Evolutionary conservation across 2,113 vertebrate genomes (phyloP).

Genomic region (Seriola quinqueradiata): DNA sequence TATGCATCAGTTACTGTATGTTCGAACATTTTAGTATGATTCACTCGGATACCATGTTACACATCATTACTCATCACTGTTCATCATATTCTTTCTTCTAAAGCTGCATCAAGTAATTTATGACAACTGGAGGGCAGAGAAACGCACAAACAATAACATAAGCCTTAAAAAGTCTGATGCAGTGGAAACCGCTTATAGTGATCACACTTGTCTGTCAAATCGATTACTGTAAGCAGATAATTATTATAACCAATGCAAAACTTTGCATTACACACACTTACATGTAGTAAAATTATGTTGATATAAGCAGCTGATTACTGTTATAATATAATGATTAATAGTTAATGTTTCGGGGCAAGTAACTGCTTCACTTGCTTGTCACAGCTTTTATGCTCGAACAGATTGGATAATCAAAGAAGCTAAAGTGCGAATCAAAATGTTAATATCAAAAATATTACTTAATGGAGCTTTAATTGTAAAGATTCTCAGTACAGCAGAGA

Average conservation of each 20-base stretch:
- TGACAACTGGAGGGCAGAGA: slow-evolving; percentile 10
- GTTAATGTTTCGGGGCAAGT: no score
- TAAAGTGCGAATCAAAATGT: neutral
- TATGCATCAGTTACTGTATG: neutral
- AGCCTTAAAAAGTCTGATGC: neutral
- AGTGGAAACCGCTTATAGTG: no score
- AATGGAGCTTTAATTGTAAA: neutral
- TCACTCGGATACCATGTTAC: neutral
- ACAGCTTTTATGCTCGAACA: neutral
- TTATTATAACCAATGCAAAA: no score
- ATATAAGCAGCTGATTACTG: no score
- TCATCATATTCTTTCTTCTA: neutral
- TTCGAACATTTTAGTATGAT: neutral
- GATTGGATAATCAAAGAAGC: neutral
- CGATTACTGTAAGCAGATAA: no score
- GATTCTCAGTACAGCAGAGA: neutral
- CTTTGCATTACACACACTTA: no score
- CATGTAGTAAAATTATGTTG: no score
- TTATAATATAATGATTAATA: no score
- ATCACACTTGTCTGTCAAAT: no score
- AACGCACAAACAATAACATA: neutral
- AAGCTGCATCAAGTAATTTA: neutral
- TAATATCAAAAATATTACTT: neutral
- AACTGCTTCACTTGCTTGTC: neutral
- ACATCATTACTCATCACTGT: neutral